Evolutionary conservation across 1,140 invertebrate species (phyloP), one percentile per base, ranked within the genome.

Genomic region (Branchinecta lynchi): DNA sequence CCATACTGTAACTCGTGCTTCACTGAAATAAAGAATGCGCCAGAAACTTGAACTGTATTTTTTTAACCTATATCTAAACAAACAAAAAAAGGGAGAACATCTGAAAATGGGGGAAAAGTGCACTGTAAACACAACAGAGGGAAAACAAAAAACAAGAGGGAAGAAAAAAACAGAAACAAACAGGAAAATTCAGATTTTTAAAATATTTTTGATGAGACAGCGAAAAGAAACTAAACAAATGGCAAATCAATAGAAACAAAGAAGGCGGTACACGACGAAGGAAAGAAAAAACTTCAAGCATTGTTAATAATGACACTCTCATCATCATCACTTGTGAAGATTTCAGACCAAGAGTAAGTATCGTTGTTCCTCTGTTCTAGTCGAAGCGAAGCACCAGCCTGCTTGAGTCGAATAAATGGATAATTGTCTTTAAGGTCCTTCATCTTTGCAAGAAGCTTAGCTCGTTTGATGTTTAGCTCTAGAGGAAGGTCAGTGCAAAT

Each of bases 381-480:
- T 60, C 51, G 17, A 60, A 60, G 17, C 51, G 51, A 60, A 60
- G 51, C 51, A 60, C 51, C 51, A 60, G 51, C 51, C 51, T 60
- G 51, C 51, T 60, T 60, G 12, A 60, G 51, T 6, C 51, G 51
- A 60, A 60, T 60, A 60, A 60, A 60, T 20, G 12, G 51, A 60
- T 60, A 60, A 60, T 6, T 60, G 51, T 12, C 51, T 60, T 60
- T 60, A 60, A 12, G 51, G 51, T 60, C 51, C 51, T 60, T 60
- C 51, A 60, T 60, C 51, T 60, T 60, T 60, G 51, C 51, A 60
- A 60, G 51, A 20, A 60, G 51, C 51, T 60, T 60, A 60, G 51
- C 51, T 6, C 51, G 17, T 20, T 60, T 60, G 17, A 20, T 60
- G 17, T 60, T 60, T 60, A 60, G 51, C 2, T 60, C 51, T 60